Evolutionary conservation across 1,140 invertebrate species (phyloP), one percentile per base, ranked within the genome.

Genomic region (Planococcus citri): DNA sequence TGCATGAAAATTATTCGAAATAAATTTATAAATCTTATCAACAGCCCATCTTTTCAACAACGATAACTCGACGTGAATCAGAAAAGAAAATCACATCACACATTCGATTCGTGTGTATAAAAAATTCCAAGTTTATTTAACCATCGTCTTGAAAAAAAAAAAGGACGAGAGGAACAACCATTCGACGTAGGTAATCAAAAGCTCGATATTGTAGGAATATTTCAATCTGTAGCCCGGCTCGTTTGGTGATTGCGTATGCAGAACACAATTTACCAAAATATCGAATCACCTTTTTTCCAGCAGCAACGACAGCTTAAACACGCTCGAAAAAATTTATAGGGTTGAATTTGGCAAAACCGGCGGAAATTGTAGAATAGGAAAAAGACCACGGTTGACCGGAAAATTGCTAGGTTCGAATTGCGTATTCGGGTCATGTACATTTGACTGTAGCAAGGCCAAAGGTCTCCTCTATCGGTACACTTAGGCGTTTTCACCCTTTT

Each of bases 361-460:
- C 60, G 60, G 60, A 64, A 64, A 64, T 64, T 64, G 60, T 64
- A 64, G 60, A 22, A 64, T 64, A 27, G 22, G 51, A 64, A 51
- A 64, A 10, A 25, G 60, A 25, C 60, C 60, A 64, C 60, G 60
- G 60, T 64, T 64, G 60, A 64, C 60, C 60, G 60, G 60, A 64
- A 64, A 64, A 64, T 64, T 64, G 60, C 20, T 10, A 10, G 60
- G 60, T 20, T 64, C 9, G 60, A 64, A 64, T 64, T 64, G 60
- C 10, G 60, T 64, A 64, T 64, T 64, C 60, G 60, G 60, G 60
- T 64, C 60, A 64, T 64, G 60, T 64, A 64, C 25, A 64, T 64
- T 25, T 64, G 57, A 60, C 57, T 60, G 60, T 27, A 64, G 60
- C 25, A 64, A 27, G 60, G 21, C 22, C 25, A 64, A 25, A 27